Evolutionary conservation across 1,140 invertebrate species (phyloP), one percentile per base, ranked within the genome.

Genomic region (Drosophila orena): DNA sequence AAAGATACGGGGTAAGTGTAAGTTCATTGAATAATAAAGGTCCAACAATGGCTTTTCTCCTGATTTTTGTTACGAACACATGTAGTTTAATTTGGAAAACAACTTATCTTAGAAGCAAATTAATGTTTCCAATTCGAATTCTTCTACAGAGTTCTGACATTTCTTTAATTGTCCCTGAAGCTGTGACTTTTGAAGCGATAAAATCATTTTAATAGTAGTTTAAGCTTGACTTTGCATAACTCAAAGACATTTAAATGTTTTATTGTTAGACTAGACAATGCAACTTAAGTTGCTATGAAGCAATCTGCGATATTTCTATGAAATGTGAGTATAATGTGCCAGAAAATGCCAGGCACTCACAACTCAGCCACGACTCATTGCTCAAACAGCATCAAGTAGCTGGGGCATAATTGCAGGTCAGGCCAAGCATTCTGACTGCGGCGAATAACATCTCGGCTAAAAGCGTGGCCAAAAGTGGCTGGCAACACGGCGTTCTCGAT

Each of bases 401-500:
- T 62, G 15, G 11, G 10, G 17, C 58, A 60, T 55, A 60, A 60
- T 60, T 60, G 47, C 57, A 17, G 27, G 27, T 27, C 47, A 49
- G 47, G 47, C 47, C 46, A 52, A 15, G 44, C 44, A 47, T 27
- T 47, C 24, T n/a, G 20, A 27, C 14, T 47, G 4, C n/a, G 30
- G 58, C 50, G 35, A 57, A 57, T 61, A 56, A 61, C 12, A 22
- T 40, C 42, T 61, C 27, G 56, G 22, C 61, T 52, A 15, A 10
- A 15, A 17, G 37, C 38, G n/a, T 17, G 37, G 46, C 17, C 44
- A 62, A 44, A 65, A 61, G 42, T 37, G 53, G 53, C 53, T 64
- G 53, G 53, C 55, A 64, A 64, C 55, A 43, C 38, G n/a, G 6
- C 17, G 49, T 54, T 68, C 66, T 72, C 49, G 69, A 59, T 59